Evolutionary conservation across 2,113 vertebrate species (phyloP).

Genomic region (Conger conger): DNA sequence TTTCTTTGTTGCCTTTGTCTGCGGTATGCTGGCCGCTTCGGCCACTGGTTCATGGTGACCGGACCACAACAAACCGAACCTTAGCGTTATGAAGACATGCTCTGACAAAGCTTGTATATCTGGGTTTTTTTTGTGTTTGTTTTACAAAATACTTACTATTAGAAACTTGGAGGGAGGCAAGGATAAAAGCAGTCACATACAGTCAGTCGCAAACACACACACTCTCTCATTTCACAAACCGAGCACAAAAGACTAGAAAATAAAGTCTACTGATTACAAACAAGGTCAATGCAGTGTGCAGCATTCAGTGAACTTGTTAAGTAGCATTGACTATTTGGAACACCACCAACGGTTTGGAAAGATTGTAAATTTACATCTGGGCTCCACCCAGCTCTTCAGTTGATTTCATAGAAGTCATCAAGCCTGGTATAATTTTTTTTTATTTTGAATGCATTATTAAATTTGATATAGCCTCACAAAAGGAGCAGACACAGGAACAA

Average conservation of each 20-base stretch:
- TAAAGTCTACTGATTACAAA: not conserved
- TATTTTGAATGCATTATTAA: not conserved
- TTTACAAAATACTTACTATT: not conserved
- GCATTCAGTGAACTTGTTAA: not conserved
- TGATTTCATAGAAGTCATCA: not conserved
- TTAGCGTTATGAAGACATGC: conserved; percentile 51
- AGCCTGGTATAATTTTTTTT: not conserved
- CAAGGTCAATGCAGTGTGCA: not conserved
- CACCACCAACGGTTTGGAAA: not conserved
- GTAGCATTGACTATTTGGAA: not conserved
- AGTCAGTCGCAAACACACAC: not conserved
- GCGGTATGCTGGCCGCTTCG: conserved; percentile 30
- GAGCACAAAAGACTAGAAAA: not conserved
- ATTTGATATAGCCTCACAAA: too few species aligned
- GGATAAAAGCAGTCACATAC: too few species aligned
- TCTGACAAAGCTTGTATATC: not conserved
- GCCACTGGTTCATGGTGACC: conserved; percentile 43
- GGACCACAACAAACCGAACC: conserved; percentile 60
- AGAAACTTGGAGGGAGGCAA: not conserved
- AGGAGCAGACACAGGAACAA: too few species aligned
- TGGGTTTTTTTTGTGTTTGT: not conserved
- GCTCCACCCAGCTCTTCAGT: not conserved
- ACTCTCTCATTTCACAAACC: not conserved
- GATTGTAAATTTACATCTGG: not conserved
- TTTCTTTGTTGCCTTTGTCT: conserved; percentile 80